Percentiles rank a stretch among this genome's conserved stretches.
Conservation (phyloP, 2,797 vertebrate genomes). For the Zenarchopterus dispar region DNA sequence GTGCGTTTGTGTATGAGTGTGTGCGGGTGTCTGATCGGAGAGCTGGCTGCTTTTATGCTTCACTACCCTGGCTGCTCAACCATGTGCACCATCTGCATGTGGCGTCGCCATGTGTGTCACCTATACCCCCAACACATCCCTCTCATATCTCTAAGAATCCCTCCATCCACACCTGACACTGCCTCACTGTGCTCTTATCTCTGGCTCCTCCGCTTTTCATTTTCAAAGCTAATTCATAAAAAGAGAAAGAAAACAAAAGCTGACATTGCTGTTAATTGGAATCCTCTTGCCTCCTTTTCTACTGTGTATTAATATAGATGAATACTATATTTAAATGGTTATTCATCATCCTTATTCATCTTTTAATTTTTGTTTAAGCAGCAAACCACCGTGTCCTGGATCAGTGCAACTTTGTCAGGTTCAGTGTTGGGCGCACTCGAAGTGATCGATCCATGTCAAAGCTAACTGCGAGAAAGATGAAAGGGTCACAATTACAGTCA, state of each 20-base stretch:
- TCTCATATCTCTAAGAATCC: slow-evolving; percentile 52
- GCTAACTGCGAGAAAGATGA: slow-evolving; percentile 78
- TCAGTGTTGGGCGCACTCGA: slow-evolving; percentile 46
- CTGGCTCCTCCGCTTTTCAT: slow-evolving; percentile 19
- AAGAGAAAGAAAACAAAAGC: slow-evolving; percentile 43
- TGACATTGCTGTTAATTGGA: slow-evolving; percentile 44
- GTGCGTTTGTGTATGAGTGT: slow-evolving; percentile 30
- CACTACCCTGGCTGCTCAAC: slow-evolving; percentile 75
- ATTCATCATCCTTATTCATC: slow-evolving; percentile 59
- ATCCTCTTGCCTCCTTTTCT: slow-evolving; percentile 41
- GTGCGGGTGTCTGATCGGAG: slow-evolving; percentile 58
- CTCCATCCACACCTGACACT: slow-evolving; percentile 62
- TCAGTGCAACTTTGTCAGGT: slow-evolving; percentile 45
- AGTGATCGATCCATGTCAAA: slow-evolving; percentile 73
- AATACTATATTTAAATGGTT: slow-evolving; percentile 25
- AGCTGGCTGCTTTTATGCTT: slow-evolving; percentile 75
- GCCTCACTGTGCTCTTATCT: slow-evolving; percentile 42
- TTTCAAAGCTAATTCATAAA: slow-evolving; percentile 37
- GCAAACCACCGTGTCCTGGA: slow-evolving; percentile 47
- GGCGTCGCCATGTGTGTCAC: slow-evolving; percentile 77
- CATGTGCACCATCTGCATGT: slow-evolving; percentile 80
- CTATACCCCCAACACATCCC: slow-evolving; percentile 67
- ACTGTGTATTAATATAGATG: slow-evolving; percentile 50
- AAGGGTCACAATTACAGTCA: slow-evolving; percentile 77
- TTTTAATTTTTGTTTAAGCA: slow-evolving; percentile 64